Conservation (phyloP, 2,797 vertebrate genomes). For the Poecilia picta region DNA sequence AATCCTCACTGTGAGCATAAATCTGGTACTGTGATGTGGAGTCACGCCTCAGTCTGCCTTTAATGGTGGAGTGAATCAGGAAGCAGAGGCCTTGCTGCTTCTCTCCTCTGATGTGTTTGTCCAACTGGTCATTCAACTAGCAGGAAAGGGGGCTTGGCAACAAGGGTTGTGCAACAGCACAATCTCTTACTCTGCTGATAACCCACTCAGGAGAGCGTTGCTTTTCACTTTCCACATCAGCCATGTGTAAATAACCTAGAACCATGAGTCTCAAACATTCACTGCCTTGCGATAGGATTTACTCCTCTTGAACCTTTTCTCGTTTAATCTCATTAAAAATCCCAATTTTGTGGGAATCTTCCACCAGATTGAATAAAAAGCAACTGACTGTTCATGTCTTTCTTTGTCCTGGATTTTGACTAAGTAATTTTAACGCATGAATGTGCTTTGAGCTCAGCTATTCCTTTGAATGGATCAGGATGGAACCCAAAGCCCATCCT, state of each 20-base stretch:
- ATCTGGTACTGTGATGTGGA: background rate
- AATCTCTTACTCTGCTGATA: background rate
- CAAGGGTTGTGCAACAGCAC: conserved; percentile 43
- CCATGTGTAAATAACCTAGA: conserved; percentile 7
- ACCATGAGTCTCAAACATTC: background rate
- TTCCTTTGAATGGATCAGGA: background rate
- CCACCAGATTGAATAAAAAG: background rate
- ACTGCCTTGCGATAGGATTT: background rate
- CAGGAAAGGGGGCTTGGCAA: conserved; percentile 7
- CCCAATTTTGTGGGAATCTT: background rate
- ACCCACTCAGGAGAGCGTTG: background rate
- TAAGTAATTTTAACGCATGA: background rate
- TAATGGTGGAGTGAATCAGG: background rate
- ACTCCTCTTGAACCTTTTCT: background rate
- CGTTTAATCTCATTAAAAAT: background rate
- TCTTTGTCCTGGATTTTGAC: background rate
- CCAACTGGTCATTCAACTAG: conserved; percentile 62
- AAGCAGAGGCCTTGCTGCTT: background rate
- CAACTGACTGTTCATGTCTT: background rate
- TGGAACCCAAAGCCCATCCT: background rate
- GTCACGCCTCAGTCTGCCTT: conserved; percentile 8
- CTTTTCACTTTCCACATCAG: conserved; percentile 20
- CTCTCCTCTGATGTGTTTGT: conserved; percentile 32
- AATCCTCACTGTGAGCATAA: background rate
- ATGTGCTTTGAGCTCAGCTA: background rate